Base-by-base conservation (phyloP, 1,140 invertebrate genomes). In the Drosophila willistoni region DNA sequence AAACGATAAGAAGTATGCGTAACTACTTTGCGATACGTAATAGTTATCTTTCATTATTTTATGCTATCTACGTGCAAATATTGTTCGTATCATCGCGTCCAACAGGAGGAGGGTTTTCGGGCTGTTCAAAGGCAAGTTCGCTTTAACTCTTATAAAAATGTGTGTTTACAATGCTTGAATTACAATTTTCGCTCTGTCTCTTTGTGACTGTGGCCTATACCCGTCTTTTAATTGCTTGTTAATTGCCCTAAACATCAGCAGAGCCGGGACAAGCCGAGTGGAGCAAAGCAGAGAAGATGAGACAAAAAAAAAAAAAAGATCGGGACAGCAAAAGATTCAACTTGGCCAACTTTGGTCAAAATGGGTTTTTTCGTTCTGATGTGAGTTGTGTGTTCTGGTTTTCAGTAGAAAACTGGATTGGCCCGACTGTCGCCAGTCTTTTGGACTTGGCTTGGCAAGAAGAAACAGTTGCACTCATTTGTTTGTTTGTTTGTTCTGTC, bases 171-270 rank as follows among this genome's bases (percentile, higher is more conserved):
- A 29, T 51, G 44, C 17, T 51, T 51, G 17, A 51, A 22, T 51
- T 51, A 51, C 44, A 51, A 51, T 51, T 51, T 51, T 51, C 17
- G 44, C 44, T 29, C 29, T 65, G 54, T 36, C 67, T 78, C 68
- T 77, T 65, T 68, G 57, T 68, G 29, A 73, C 72, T 73, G 64
- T 66, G 65, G 80, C 83, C 83, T 87, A 84, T 89, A 12, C 87
- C 83, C 80, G 84, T 87, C 77, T 79, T 86, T 87, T 87, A 87
- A 87, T 87, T 87, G 83, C 83, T 89, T 87, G 83, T 87, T 87
- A 87, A 87, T 87, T 87, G 84, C 73, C 78, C 70, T 73, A 82
- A 71, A 79, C 78, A 76, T 36, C 60, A 19, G 12, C 56, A 65
- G 65, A 72, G 55, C 57, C 17, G 39, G 22, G 7, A 29, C 22